Evolutionary conservation across 2,797 vertebrate species (phyloP).

Genomic region (Ctenopoma multispine): DNA sequence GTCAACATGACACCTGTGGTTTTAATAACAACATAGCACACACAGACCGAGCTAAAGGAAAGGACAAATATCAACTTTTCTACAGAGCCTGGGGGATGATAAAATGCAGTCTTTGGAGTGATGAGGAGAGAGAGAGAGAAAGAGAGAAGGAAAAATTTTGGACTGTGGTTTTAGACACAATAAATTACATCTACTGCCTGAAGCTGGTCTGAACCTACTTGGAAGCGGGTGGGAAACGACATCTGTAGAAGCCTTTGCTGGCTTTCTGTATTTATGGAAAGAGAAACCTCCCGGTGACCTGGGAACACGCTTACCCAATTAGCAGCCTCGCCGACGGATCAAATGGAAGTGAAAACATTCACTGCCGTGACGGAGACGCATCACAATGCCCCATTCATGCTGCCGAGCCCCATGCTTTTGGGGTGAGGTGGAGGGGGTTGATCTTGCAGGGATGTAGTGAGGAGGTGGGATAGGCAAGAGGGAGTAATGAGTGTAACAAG

Average conservation of each 20-base stretch:
- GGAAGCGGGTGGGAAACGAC: conserved; percentile 74
- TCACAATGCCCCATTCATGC: conserved; percentile 89
- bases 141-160: conserved; percentile 65
- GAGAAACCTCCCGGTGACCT: conserved; percentile 86
- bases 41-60: conserved; percentile 33
- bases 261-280: conserved; percentile 84
- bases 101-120: conserved; percentile 62
- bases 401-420: conserved; percentile 72
- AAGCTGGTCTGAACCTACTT: conserved; percentile 76
- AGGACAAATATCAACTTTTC: conserved; percentile 52
- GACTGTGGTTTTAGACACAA: conserved; percentile 73
- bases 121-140: conserved; percentile 43
- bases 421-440: conserved; percentile 56
- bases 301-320: conserved; percentile 88
- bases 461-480: conserved; percentile 49
- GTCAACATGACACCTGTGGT: conserved; percentile 78
- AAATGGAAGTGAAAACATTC: conserved; percentile 89
- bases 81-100: conserved; percentile 61
- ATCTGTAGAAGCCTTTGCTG: conserved; percentile 80
- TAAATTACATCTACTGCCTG: conserved; percentile 78
- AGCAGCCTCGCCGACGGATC: conserved; percentile 86
- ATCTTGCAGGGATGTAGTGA: conserved; percentile 61
- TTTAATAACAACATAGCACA: conserved; percentile 32
- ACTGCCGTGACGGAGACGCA: conserved; percentile 80
- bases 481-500: conserved; percentile 75